Evolutionary conservation across 2,113 vertebrate genomes (phyloP).

Genomic region (Microtus richardsoni): DNA sequence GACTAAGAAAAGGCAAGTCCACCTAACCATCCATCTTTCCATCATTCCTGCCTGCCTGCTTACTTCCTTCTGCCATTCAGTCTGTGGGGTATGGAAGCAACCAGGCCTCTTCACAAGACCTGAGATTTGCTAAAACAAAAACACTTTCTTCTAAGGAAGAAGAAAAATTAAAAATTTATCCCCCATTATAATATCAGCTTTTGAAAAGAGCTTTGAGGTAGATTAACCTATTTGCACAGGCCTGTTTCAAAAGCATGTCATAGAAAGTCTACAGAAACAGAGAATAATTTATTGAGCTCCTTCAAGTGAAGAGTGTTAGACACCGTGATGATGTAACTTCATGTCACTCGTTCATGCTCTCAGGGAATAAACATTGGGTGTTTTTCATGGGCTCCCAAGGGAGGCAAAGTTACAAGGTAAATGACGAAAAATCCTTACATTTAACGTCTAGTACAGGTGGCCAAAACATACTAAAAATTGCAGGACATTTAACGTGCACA

Average conservation of each 20-base stretch:
- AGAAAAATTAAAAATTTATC: slow-evolving; percentile 39
- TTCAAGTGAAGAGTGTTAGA: neutral
- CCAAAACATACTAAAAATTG: slow-evolving; percentile 1
- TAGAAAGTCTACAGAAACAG: slow-evolving; percentile 44
- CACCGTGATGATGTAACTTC: neutral
- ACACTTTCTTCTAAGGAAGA: slow-evolving; percentile 7
- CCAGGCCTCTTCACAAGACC: neutral
- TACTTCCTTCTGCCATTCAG: neutral
- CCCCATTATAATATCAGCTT: slow-evolving; percentile 3
- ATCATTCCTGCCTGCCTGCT: neutral
- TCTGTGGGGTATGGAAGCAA: neutral
- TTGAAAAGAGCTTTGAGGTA: slow-evolving; percentile 52
- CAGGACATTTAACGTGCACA: neutral
- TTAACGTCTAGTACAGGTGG: neutral
- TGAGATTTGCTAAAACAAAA: neutral
- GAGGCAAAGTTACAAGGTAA: neutral
- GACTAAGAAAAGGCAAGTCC: neutral
- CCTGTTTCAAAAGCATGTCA: slow-evolving; percentile 6
- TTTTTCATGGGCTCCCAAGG: neutral
- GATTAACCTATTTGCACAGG: neutral
- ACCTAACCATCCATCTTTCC: neutral
- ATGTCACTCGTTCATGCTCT: neutral
- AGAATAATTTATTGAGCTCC: slow-evolving; percentile 38
- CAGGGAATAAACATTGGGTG: neutral
- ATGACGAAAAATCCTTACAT: neutral